Conservation (phyloP, 2,888 invertebrate species). For the Limulus polyphemus region DNA sequence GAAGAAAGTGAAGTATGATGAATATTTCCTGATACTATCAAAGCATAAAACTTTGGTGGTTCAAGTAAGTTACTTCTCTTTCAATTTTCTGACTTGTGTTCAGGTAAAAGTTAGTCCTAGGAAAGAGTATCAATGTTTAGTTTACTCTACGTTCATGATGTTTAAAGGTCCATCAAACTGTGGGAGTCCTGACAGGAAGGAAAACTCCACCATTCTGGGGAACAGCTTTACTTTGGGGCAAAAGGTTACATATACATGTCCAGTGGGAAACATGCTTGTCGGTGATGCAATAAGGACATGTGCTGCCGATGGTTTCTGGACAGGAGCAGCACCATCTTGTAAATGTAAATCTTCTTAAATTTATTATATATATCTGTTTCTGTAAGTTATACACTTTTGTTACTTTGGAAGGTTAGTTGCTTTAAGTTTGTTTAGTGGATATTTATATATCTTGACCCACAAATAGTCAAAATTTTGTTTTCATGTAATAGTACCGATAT, state of each 20-base stretch:
- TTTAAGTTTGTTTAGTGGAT: no score
- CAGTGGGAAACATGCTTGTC: conserved; percentile 64
- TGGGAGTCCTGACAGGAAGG: conserved; percentile 64
- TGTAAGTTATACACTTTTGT: neutral
- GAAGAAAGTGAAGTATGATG: no score
- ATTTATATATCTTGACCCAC: no score
- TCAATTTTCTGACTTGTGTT: no score
- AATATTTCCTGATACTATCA: no score
- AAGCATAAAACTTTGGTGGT: no score
- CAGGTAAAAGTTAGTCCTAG: neutral
- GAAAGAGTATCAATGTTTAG: neutral
- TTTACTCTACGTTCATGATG: neutral
- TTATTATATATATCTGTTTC: neutral
- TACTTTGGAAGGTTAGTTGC: no score
- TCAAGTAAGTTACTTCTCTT: no score
- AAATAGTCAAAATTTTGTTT: no score
- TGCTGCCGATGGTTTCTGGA: conserved; percentile 66
- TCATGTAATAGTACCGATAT: no score
- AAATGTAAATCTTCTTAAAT: conserved; percentile 53
- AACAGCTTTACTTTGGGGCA: conserved; percentile 41
- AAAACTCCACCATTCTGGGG: conserved; percentile 68
- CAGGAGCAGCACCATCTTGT: conserved; percentile 63
- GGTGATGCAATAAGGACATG: conserved; percentile 58
- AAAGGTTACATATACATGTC: conserved; percentile 60
- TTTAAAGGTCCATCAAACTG: conserved; percentile 61